A percentile compares a stretch with the other conserved stretches of the same genome.
Evolutionary conservation across 2,797 vertebrate genomes (phyloP).

Genomic region (Epinephelus malabaricus): DNA sequence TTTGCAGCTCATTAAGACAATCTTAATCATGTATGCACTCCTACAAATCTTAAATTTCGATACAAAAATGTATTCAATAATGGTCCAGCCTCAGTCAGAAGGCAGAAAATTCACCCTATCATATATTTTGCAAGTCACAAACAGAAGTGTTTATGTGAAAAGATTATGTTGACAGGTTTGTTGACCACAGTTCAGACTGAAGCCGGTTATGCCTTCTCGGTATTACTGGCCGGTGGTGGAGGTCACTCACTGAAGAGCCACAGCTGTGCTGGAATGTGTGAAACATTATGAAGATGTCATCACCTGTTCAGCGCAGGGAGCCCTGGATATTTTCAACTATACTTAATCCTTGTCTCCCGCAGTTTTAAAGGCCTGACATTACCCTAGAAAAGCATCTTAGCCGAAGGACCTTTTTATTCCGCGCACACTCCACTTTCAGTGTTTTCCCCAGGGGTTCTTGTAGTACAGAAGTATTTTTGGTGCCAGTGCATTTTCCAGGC

Average conservation of each 20-base stretch:
- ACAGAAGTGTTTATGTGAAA: constrained; percentile 36
- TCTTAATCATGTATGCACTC: background rate
- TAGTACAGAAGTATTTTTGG: constrained; percentile 47
- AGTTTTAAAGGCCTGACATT: constrained; percentile 43
- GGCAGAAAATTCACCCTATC: background rate
- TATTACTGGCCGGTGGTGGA: constrained; percentile 12
- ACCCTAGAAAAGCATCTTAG: constrained; percentile 28
- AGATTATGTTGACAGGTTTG: constrained; percentile 60
- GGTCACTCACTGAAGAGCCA: constrained; percentile 31
- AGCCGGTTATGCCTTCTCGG: constrained; percentile 45
- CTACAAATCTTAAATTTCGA: background rate
- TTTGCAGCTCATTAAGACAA: background rate
- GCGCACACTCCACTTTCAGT: constrained; percentile 12
- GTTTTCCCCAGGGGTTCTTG: constrained; percentile 40
- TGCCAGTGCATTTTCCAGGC: constrained; percentile 50
- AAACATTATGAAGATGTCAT: constrained; percentile 74
- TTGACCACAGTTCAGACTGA: constrained; percentile 41
- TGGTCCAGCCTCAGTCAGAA: background rate
- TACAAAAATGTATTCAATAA: background rate
- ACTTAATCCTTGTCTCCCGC: constrained; percentile 44
- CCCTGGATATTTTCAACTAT: constrained; percentile 48
- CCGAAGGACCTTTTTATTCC: constrained; percentile 28
- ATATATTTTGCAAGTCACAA: constrained; percentile 16
- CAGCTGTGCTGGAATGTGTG: constrained; percentile 58
- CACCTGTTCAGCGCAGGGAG: constrained; percentile 55